phyloP scores from a whole-genome alignment of 2,797 vertebrate genomes.

The Pachyuromys duprasi region DNA sequence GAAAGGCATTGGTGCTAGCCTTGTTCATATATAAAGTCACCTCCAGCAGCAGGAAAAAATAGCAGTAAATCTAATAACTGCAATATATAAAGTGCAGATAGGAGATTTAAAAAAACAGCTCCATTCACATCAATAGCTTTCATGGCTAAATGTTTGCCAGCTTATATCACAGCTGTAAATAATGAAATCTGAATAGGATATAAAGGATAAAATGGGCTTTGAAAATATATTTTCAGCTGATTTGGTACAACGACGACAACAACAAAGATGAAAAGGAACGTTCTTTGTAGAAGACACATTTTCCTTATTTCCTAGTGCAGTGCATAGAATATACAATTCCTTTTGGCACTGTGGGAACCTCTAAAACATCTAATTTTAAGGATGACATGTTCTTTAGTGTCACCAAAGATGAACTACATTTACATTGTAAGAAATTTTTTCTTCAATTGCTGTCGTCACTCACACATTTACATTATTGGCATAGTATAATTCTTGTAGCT shows the following conservation, averaged over 20 bases:
- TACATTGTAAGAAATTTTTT: background rate
- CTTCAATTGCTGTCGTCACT: background rate
- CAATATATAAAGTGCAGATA: background rate
- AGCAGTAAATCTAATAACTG: background rate
- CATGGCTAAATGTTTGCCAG: background rate
- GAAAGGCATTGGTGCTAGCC: background rate
- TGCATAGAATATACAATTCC: background rate
- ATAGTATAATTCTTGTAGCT: constrained; percentile 36
- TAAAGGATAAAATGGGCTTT: constrained; percentile 30
- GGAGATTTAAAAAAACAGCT: background rate
- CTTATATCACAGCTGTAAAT: background rate
- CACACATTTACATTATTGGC: background rate
- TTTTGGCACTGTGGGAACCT: background rate
- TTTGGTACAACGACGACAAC: background rate
- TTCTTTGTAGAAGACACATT: background rate
- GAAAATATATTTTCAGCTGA: constrained; percentile 28
- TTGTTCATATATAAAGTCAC: background rate
- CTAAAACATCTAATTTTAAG: background rate
- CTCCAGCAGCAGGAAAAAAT: background rate
- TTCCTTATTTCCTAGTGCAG: constrained; percentile 4
- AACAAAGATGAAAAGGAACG: background rate
- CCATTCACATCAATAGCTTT: background rate
- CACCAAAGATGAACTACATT: constrained; percentile 48
- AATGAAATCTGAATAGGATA: constrained; percentile 43
- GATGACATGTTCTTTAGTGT: constrained; percentile 1